These are phyloP conservation scores for Ophion ventricosus DNA, from an alignment of 2,888 invertebrate genomes.

Conservation along the genomic window DNA sequence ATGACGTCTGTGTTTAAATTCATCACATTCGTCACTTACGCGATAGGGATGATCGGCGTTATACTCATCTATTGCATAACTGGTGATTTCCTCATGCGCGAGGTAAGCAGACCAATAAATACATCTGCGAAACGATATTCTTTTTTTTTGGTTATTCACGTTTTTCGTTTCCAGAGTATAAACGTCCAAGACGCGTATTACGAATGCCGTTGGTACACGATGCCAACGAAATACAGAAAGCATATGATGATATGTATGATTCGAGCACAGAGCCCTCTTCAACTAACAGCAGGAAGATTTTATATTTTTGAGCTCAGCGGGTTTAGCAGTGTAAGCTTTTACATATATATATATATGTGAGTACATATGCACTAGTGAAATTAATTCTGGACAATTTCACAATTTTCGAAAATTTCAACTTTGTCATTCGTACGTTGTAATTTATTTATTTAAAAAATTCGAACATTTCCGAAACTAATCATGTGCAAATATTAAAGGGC, in stretches of 20 bases:
- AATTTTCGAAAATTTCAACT: neutral
- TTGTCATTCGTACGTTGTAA: no score
- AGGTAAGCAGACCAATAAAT: slow-evolving; percentile 56
- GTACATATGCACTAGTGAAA: no score
- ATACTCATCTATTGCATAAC: slow-evolving; percentile 70
- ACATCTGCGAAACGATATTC: neutral
- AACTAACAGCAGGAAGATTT: slow-evolving; percentile 44
- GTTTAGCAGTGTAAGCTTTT: slow-evolving; percentile 28
- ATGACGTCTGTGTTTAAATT: slow-evolving; percentile 53
- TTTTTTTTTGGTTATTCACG: neutral
- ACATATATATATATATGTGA: neutral
- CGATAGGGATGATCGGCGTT: slow-evolving; percentile 55
- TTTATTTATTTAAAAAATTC: no score
- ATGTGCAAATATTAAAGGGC: no score
- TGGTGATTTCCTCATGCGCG: slow-evolving; percentile 69
- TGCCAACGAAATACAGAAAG: slow-evolving; percentile 82
- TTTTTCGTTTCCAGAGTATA: slow-evolving; percentile 78
- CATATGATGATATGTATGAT: slow-evolving; percentile 84
- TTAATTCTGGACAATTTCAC: no score
- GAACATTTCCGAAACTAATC: no score
- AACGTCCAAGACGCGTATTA: slow-evolving; percentile 84
- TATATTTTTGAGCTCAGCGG: slow-evolving; percentile 26
- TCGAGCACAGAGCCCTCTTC: slow-evolving; percentile 76
- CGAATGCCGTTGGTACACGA: slow-evolving; percentile 85
- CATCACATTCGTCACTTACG: slow-evolving; percentile 49